Percentiles rank a stretch among this genome's conserved stretches.
phyloP scores from a whole-genome alignment of 2,797 vertebrate species.

The Ptychobarbus kaznakovi region DNA sequence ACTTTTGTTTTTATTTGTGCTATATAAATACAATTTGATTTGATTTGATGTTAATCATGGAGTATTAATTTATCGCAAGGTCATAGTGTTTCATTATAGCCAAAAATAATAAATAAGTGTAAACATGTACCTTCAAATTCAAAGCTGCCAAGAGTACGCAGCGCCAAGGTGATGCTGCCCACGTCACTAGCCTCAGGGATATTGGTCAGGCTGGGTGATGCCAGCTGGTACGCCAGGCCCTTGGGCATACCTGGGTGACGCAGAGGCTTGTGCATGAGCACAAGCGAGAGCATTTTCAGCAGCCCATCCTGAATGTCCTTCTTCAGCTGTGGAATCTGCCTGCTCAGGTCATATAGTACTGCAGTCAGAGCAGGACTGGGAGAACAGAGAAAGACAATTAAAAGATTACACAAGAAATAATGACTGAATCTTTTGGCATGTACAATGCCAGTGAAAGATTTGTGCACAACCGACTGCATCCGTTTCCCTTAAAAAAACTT shows the following conservation, averaged over 20 bases:
- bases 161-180: constrained; percentile 95
- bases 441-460: not conserved
- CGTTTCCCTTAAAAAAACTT: not conserved
- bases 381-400: not conserved
- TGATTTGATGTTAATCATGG: no score
- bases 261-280: constrained; percentile 97
- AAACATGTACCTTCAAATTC: constrained; percentile 90
- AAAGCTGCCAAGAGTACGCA: constrained; percentile 95
- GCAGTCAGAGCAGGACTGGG: constrained; percentile 93
- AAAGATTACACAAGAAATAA: not conserved
- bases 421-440: not conserved
- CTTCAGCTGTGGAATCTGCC: constrained; percentile 96
- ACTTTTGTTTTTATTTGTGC: no score
- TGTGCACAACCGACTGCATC: not conserved
- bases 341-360: constrained; percentile 95
- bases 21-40: no score
- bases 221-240: constrained; percentile 93
- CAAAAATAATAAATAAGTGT: not conserved
- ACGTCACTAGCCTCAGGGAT: constrained; percentile 96
- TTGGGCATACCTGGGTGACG: constrained; percentile 98
- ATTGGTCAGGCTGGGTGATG: constrained; percentile 95
- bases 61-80: not conserved
- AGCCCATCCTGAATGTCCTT: constrained; percentile 98
- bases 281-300: constrained; percentile 97
- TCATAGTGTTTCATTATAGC: no score